Evolutionary conservation across 2,113 vertebrate species (phyloP).

Genomic region (Ictalurus punctatus): DNA sequence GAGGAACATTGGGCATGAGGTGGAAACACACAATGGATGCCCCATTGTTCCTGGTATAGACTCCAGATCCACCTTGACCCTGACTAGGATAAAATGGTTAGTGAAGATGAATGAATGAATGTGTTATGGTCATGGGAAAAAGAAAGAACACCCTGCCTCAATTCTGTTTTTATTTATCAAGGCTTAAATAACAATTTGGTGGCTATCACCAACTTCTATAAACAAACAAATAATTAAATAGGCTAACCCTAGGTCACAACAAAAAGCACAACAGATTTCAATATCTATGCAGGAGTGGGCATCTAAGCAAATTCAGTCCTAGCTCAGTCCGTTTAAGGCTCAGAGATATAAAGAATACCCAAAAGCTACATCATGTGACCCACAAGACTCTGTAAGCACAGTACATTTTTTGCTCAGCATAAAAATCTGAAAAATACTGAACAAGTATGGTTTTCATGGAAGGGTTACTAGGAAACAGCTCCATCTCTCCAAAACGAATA

Average conservation of each 20-base stretch:
- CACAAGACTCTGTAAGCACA: too few species aligned
- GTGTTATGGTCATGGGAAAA: not conserved
- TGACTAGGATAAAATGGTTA: not conserved
- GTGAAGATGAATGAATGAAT: not conserved
- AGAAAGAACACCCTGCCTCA: not conserved
- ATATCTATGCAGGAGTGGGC: not conserved
- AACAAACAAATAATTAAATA: not conserved
- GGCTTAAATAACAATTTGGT: not conserved
- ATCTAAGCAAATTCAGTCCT: not conserved
- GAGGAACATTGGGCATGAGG: not conserved
- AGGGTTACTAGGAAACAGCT: not conserved
- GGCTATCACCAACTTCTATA: not conserved
- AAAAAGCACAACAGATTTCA: not conserved
- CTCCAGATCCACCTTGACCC: not conserved
- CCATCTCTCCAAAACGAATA: not conserved
- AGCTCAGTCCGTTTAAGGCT: not conserved
- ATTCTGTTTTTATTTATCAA: not conserved
- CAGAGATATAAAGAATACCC: not conserved
- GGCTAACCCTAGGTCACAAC: not conserved
- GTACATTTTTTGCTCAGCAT: too few species aligned
- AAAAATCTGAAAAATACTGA: not conserved
- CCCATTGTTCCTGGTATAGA: not conserved
- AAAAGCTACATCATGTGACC: not conserved
- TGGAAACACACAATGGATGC: not conserved
- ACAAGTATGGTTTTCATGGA: not conserved